Evolutionary conservation across 2,797 vertebrate species (phyloP).

Genomic region (Brotula barbata): DNA sequence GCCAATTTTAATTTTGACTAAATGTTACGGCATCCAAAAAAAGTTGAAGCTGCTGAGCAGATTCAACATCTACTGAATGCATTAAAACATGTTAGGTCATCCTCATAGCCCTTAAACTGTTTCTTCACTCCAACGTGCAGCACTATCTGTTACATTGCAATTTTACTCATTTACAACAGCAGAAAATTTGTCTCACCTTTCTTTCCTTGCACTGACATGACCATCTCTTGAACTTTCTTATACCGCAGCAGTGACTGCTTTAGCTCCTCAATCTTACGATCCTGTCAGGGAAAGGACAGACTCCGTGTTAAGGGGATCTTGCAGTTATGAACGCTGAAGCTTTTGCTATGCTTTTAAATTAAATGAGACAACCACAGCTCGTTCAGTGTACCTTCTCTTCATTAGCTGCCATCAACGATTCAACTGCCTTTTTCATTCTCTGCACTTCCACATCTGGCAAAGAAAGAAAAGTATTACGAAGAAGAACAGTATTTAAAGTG

Average conservation of each 20-base stretch:
- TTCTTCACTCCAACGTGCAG: too few relatives aligned
- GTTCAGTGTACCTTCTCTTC: constrained; percentile 90
- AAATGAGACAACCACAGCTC: neutral
- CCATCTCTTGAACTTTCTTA: constrained; percentile 95
- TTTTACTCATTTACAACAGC: neutral
- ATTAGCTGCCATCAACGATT: constrained; percentile 95
- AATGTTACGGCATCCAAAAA: too few relatives aligned
- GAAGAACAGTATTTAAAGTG: neutral
- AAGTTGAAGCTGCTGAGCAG: too few relatives aligned
- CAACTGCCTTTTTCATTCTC: constrained; percentile 96
- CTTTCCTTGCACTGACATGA: constrained; percentile 87
- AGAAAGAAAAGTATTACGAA: constrained; percentile 11
- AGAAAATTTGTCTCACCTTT: constrained; percentile 78
- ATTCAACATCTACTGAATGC: too few relatives aligned
- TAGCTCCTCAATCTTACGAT: constrained; percentile 96
- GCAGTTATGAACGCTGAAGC: neutral
- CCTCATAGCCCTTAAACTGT: too few relatives aligned
- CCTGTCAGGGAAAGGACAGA: constrained; percentile 73
- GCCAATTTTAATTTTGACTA: too few relatives aligned
- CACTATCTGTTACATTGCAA: neutral
- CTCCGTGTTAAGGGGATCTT: neutral
- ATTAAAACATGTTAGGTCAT: too few relatives aligned
- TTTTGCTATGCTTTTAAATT: neutral
- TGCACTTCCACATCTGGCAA: constrained; percentile 93
- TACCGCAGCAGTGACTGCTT: constrained; percentile 89